Evolutionary conservation across 2,797 vertebrate species (phyloP).

Genomic region (Myotis findleyi): DNA sequence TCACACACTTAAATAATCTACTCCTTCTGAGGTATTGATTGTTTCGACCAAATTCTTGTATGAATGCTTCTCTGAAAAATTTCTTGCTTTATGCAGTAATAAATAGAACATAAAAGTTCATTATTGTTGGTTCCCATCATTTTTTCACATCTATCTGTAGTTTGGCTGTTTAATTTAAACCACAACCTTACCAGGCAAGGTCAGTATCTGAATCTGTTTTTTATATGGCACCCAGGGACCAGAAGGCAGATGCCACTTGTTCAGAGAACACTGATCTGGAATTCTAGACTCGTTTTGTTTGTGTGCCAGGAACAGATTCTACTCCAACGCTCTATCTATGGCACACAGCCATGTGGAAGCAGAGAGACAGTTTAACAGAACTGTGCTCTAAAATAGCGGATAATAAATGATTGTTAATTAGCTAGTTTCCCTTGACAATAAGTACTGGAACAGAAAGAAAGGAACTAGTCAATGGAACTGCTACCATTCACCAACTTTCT

Average conservation of each 20-base stretch:
- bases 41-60: slow-evolving; percentile 3
- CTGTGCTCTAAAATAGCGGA: slow-evolving; percentile 57
- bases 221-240: not conserved
- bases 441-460: slow-evolving; percentile 59
- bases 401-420: slow-evolving; percentile 70
- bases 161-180: slow-evolving; percentile 58
- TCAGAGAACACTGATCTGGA: slow-evolving; percentile 66
- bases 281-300: slow-evolving; percentile 70
- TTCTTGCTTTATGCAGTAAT: not conserved
- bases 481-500: slow-evolving; percentile 34
- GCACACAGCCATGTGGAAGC: slow-evolving; percentile 45
- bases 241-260: slow-evolving; percentile 70
- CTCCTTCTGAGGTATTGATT: not conserved
- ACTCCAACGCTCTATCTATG: slow-evolving; percentile 53
- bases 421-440: slow-evolving; percentile 56
- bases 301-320: slow-evolving; percentile 68
- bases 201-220: slow-evolving; percentile 55
- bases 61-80: not conserved
- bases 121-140: not conserved
- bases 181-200: slow-evolving; percentile 47
- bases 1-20: not conserved
- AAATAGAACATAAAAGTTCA: slow-evolving; percentile 53
- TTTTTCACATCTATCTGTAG: slow-evolving; percentile 33
- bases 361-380: slow-evolving; percentile 53
- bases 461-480: slow-evolving; percentile 45